A percentile compares a stretch with the other conserved stretches of the same genome.
These are phyloP conservation scores for Phenacoccus solenopsis DNA, from an alignment of 1,140 invertebrate species.

Conservation along the genomic window DNA sequence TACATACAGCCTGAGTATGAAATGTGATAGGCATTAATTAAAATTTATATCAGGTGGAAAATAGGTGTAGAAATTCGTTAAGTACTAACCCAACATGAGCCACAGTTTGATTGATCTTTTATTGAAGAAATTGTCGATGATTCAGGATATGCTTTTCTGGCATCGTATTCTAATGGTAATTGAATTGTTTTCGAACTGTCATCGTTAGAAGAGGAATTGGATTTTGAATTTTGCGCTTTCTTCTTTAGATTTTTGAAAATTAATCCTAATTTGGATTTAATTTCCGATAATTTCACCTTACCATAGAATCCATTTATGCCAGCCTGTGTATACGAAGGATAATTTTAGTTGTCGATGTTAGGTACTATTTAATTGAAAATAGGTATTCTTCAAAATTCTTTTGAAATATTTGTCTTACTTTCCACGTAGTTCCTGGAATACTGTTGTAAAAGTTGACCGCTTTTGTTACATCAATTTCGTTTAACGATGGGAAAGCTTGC, in stretches of 20 bases:
- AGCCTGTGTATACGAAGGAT: no score
- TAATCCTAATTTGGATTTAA: neutral
- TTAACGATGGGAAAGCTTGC: no score
- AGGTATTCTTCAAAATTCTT: no score
- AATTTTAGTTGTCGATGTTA: no score
- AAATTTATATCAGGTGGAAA: neutral
- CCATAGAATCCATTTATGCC: neutral
- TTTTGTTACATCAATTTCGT: neutral
- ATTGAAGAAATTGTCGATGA: constrained; percentile 71
- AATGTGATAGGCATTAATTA: neutral
- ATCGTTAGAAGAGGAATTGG: neutral
- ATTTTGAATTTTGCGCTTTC: no score
- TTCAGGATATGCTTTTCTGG: constrained; percentile 62
- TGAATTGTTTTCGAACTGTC: no score
- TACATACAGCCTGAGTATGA: neutral
- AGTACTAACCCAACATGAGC: constrained; percentile 48
- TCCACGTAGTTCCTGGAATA: neutral
- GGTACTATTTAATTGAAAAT: no score
- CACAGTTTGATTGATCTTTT: constrained; percentile 55
- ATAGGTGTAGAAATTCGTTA: neutral
- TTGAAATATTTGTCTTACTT: no score
- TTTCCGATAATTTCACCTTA: neutral
- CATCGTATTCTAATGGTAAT: constrained; percentile 63
- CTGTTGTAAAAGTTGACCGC: neutral
- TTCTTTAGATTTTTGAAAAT: neutral